These are phyloP conservation scores for Oscheius sp. DNA, from an alignment of 2,888 invertebrate genomes.

Conservation along the genomic window DNA sequence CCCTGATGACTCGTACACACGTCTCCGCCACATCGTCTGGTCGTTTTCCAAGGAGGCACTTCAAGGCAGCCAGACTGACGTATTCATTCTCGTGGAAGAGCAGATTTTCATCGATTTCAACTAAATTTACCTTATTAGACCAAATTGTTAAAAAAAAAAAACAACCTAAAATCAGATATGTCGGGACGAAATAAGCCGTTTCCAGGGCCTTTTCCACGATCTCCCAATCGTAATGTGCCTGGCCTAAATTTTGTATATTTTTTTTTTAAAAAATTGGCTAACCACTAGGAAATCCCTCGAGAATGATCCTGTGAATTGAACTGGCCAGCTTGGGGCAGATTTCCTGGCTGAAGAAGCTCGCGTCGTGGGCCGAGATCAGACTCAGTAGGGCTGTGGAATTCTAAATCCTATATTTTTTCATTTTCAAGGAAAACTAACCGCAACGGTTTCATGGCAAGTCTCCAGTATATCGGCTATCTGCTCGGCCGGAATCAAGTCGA, in stretches of 20 bases:
- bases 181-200: background rate
- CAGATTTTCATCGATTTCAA: constrained; percentile 13
- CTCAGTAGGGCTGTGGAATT: background rate
- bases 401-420: background rate
- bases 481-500: background rate
- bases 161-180: background rate
- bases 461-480: background rate
- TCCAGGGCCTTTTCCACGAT: background rate
- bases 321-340: no score
- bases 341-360: no score
- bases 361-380: background rate
- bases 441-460: background rate
- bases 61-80: constrained; percentile 6
- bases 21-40: constrained; percentile 7
- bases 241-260: no score
- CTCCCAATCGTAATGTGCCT: constrained; percentile 1
- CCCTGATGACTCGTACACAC: background rate
- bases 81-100: constrained; percentile 18
- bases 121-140: background rate
- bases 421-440: background rate
- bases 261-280: no score
- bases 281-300: no score
- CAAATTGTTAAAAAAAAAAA: background rate
- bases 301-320: no score
- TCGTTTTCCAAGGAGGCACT: constrained; percentile 5